A percentile compares a stretch with the other conserved stretches of the same genome.
These are phyloP conservation scores for Mus musculus DNA, from an alignment of 2,113 vertebrate species.

Conservation along the genomic window DNA sequence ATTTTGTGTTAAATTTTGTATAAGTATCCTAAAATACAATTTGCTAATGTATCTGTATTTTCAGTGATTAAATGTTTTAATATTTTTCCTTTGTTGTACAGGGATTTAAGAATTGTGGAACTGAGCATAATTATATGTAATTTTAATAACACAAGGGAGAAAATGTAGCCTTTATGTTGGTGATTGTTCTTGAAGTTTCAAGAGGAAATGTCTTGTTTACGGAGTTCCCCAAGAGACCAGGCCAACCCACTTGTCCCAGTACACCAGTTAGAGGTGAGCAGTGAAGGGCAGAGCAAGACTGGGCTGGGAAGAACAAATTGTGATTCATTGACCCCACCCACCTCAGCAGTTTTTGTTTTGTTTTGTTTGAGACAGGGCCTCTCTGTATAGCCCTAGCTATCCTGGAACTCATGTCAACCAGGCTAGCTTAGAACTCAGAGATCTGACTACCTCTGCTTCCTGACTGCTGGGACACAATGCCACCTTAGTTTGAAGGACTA, in stretches of 20 bases:
- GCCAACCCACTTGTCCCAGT: background rate
- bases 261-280: background rate
- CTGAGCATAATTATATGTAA: slow-evolving; percentile 54
- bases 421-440: background rate
- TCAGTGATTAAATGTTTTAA: slow-evolving; percentile 75
- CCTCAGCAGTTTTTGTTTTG: background rate
- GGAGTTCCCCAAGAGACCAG: background rate
- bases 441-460: no score
- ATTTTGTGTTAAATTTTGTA: slow-evolving; percentile 76
- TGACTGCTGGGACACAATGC: background rate
- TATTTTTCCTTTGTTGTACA: slow-evolving; percentile 61
- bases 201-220: background rate
- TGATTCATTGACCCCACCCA: no score
- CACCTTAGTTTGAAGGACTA: background rate
- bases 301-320: background rate
- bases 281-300: background rate
- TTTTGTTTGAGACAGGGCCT: background rate
- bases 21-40: slow-evolving; percentile 74
- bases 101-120: slow-evolving; percentile 53
- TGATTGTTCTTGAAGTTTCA: slow-evolving; percentile 2
- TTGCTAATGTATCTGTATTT: slow-evolving; percentile 75
- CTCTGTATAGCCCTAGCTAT: background rate
- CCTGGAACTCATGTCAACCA: background rate
- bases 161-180: background rate
- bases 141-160: slow-evolving; percentile 50